Conservation (phyloP, 2,888 invertebrate species). For the Heliconius cydno region DNA sequence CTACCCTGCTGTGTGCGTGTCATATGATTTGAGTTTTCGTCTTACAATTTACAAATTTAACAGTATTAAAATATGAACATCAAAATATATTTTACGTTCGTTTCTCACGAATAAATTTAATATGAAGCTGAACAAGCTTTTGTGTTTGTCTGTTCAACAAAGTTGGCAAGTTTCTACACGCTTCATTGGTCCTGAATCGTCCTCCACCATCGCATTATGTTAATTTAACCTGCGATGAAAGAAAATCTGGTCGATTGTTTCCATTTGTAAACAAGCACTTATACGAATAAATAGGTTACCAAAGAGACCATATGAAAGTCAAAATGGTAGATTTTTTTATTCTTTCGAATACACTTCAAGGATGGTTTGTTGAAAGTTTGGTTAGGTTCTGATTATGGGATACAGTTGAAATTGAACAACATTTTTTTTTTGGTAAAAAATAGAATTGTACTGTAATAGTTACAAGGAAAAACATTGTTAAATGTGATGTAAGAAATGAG, state of each 20-base stretch:
- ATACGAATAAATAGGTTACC: neutral
- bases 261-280: neutral
- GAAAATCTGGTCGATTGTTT: neutral
- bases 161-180: constrained; percentile 3
- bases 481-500: no score
- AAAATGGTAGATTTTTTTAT: no score
- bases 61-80: neutral
- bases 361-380: no score
- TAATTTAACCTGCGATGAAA: neutral
- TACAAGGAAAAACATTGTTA: no score
- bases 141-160: constrained; percentile 14
- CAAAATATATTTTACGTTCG: neutral
- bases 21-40: neutral
- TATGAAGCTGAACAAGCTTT: neutral
- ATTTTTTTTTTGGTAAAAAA: no score
- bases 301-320: no score
- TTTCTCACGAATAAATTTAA: neutral
- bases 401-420: no score
- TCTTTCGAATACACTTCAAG: no score
- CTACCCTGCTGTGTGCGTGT: neutral
- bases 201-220: neutral
- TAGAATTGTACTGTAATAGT: no score
- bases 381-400: no score
- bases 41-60: neutral
- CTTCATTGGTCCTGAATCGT: neutral